Evolutionary conservation across 2,113 vertebrate species (phyloP).

Genomic region (human (Homo sapiens)): GRCh38 chr6:91874001-91874500

Average conservation of each 20-base stretch:
- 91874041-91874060: not conserved
- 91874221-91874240: not conserved
- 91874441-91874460: not conserved
- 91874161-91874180: not conserved
- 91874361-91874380: accelerated
- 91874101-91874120: not conserved
- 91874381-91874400: accelerated
- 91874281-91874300: not conserved
- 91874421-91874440: not conserved
- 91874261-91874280: not conserved
- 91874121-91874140: not conserved
- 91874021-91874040: not conserved
- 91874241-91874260: not conserved
- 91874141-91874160: not conserved
- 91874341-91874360: not conserved
- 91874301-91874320: not conserved
- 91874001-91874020: not conserved
- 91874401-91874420: not conserved
- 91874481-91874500: not conserved
- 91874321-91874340: not conserved
- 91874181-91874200: not conserved
- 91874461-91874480: not conserved
- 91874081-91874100: not conserved
- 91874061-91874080: not conserved
- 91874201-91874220: not conserved